phyloP scores from a whole-genome alignment of 2,888 invertebrate species.

The Leptura quadrifasciata region DNA sequence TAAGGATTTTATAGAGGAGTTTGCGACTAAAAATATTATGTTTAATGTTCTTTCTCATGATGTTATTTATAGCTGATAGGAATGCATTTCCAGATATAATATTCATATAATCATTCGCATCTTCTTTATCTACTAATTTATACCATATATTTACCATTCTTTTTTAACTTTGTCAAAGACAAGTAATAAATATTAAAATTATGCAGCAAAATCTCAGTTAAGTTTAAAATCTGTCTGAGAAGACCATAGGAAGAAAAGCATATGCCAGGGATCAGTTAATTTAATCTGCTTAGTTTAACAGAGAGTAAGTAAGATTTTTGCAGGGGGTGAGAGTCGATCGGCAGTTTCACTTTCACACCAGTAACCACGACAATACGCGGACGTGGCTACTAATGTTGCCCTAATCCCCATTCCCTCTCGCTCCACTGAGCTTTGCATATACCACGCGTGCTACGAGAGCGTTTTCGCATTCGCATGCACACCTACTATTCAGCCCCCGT shows the following conservation, averaged over 20 bases:
- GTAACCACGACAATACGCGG: conserved; percentile 74
- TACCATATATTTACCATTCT: no score
- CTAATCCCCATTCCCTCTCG: conserved; percentile 66
- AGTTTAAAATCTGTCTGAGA: neutral
- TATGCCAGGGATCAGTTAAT: conserved; percentile 67
- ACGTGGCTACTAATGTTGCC: conserved; percentile 71
- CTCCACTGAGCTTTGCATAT: conserved; percentile 62
- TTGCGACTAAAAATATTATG: no score
- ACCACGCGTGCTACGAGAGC: conserved; percentile 38
- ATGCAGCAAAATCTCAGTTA: neutral
- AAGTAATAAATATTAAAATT: neutral
- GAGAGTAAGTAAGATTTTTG: conserved; percentile 55
- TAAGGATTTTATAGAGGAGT: no score
- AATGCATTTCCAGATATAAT: no score
- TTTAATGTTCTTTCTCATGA: no score
- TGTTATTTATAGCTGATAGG: no score
- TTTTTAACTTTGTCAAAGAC: no score
- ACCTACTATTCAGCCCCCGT: conserved; percentile 60
- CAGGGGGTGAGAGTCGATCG: conserved; percentile 56
- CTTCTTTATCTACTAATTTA: no score
- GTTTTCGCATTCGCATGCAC: conserved; percentile 26
- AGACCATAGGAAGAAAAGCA: conserved; percentile 56
- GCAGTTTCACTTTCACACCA: conserved; percentile 74
- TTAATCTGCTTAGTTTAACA: conserved; percentile 65
- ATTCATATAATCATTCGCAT: no score